Base-by-base conservation (phyloP, 2,888 invertebrate genomes). In the Drosophila paranaensis region DNA sequence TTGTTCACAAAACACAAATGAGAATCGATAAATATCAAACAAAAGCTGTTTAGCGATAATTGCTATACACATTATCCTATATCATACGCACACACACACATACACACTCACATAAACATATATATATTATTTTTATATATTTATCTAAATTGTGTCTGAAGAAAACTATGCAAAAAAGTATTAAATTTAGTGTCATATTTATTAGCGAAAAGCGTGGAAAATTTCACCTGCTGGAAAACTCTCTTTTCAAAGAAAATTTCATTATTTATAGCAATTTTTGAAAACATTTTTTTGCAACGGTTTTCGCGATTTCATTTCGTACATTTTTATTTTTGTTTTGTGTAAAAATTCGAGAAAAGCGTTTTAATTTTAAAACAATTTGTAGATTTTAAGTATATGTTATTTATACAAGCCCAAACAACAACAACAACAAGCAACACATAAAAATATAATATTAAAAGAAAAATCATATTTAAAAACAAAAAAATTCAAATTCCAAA, bases 121-220 rank as follows among this genome's bases (percentile, higher is more conserved):
- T 66, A 73, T 71, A 50, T 66, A 57, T 66, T 68, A 65, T 70
- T 77, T 60, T 60, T 67, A 51, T 53, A 63, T 57, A 75, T 71
- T 72, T 71, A 70, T 79, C 67, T 35, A 8, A 33, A 69, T 55
- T 62, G 60, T 69, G 65, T 65, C 56, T 62, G 35, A 63, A 53
- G 43, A 61, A 70, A 66, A 81, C 62, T 73, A 76, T 71, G 75
- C 73, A 71, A 87, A 85, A 85, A 90, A 91, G 91, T 91, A 92
- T 91, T 91, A 91, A 90, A 87, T 91, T 91, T 91, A 92, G 92
- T 92, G 92, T 92, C 92, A 92, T 92, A 92, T 91, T 90, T 84
- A 72, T 66, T 71, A 45, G 37, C 48, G 40, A 40, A 55, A 58
- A 39, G 51, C 60, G 61, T 50, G 46, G 55, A 67, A 67, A 67